Evolutionary conservation across 2,888 invertebrate genomes (phyloP), one percentile per base, ranked within the genome.

Genomic region (Phengaris alcon): DNA sequence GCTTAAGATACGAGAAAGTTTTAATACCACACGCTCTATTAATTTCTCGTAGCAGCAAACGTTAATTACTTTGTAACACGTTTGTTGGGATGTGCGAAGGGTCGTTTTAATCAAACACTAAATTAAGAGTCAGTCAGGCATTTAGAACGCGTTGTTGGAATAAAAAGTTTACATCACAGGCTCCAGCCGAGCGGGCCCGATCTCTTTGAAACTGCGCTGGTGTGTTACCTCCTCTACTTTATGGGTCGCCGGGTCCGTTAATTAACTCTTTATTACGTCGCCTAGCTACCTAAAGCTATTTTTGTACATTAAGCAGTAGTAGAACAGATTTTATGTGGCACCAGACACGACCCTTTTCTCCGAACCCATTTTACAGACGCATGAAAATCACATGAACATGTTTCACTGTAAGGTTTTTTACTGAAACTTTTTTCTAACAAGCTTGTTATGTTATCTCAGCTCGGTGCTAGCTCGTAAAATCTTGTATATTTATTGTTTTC

Each of bases 201-300:
- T 89, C 87, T 87, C 88, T 89, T 87, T 88, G 86, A 86, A 87
- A 88, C 84, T 87, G 86, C 86, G 87, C 81, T 83, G 84, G 84
- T 85, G 82, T 82, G 77, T 78, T 76, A 76, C 77, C 77, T 79
- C 76, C 75, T 77, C 85, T 83, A 87, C 89, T 88, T 87, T 86
- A 89, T 89, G 88, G 87, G 84, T 86, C 88, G 85, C 82, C 84
- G 86, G 82, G 81, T 86, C 78, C 82, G 85, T 86, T 91, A 89
- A 90, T 91, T 90, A 90, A 87, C 83, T 84, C 79, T 84, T 79
- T 78, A 78, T 78, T 77, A 77, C 78, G 74, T 78, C 35, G 76
- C 77, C 76, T 77, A 64, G 69, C 74, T 76, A 74, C 75, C 75
- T 75, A 77, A 74, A 70, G 74, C 77, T 76, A 73, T 77, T 75